Evolutionary conservation across 2,113 vertebrate species (phyloP).

Genomic region (Melanotaenia duboulayi): DNA sequence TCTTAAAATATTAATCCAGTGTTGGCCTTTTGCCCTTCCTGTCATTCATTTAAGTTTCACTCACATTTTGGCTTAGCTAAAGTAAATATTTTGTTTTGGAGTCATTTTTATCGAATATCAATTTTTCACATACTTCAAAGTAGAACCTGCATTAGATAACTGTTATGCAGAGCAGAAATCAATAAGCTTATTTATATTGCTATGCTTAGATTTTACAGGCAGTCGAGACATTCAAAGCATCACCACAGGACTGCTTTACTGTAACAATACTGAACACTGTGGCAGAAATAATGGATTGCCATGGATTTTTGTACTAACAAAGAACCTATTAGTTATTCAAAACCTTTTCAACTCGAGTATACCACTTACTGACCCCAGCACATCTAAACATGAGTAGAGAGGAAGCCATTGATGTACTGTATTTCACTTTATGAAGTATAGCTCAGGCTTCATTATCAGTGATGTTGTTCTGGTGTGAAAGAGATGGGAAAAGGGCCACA

Average conservation of each 20-base stretch:
- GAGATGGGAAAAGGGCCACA: conserved; percentile 42
- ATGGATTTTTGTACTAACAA: conserved; percentile 31
- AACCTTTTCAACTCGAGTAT: conserved; percentile 50
- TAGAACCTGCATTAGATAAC: background rate
- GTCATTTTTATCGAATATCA: background rate
- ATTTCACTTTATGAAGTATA: conserved; percentile 71
- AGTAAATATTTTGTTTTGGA: background rate
- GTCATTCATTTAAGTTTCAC: too few species aligned
- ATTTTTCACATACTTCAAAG: background rate
- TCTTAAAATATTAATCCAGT: background rate
- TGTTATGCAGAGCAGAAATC: background rate
- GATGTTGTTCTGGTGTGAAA: conserved; percentile 69
- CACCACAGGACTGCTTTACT: conserved; percentile 10
- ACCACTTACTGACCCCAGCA: conserved; percentile 41
- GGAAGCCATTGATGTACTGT: conserved; percentile 62
- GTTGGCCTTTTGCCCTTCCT: background rate
- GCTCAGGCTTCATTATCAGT: conserved; percentile 70
- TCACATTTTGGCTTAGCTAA: background rate
- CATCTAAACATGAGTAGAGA: conserved; percentile 50
- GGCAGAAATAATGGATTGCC: conserved; percentile 54
- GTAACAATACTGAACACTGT: conserved; percentile 23
- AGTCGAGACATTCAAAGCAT: background rate
- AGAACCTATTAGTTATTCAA: conserved; percentile 56
- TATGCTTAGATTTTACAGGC: conserved; percentile 8
- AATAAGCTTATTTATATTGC: conserved; percentile 8